phyloP scores from a whole-genome alignment of 2,797 vertebrate genomes.

The Botia almorhae region DNA sequence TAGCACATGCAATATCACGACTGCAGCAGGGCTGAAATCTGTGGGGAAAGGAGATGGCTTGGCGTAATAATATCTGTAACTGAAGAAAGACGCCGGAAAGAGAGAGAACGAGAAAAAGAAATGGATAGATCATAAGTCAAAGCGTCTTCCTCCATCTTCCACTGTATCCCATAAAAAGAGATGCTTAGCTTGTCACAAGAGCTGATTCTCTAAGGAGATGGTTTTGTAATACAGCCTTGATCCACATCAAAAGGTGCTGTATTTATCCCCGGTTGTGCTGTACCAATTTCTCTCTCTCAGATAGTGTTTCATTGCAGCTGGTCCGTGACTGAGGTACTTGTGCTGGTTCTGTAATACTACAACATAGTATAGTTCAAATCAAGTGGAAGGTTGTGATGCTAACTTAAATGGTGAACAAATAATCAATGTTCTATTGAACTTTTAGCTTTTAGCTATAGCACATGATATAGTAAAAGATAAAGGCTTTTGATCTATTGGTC shows the following conservation, averaged over 20 bases:
- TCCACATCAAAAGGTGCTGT: neutral
- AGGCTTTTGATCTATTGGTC: neutral
- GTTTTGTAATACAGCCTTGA: neutral
- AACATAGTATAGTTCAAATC: neutral
- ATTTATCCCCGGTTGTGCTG: neutral
- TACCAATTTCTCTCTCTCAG: neutral
- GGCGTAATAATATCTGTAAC: neutral
- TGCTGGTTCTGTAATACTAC: neutral
- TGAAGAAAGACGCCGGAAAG: neutral
- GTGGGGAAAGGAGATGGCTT: neutral
- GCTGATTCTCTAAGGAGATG: neutral
- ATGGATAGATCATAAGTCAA: neutral
- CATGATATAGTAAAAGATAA: neutral
- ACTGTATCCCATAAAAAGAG: neutral
- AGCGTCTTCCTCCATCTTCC: slow-evolving; percentile 2
- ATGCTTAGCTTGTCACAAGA: neutral
- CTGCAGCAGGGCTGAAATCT: neutral
- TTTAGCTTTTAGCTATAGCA: neutral
- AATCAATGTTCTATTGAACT: neutral
- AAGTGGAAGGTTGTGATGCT: too few relatives aligned
- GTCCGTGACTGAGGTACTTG: neutral
- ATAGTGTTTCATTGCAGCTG: too few relatives aligned
- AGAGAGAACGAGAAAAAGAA: neutral
- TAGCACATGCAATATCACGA: neutral
- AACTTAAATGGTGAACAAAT: too few relatives aligned